Percentiles rank a stretch among this genome's conserved stretches.
These are phyloP conservation scores for Amazona vittata DNA, from an alignment of 2,113 vertebrate species.

Conservation along the genomic window DNA sequence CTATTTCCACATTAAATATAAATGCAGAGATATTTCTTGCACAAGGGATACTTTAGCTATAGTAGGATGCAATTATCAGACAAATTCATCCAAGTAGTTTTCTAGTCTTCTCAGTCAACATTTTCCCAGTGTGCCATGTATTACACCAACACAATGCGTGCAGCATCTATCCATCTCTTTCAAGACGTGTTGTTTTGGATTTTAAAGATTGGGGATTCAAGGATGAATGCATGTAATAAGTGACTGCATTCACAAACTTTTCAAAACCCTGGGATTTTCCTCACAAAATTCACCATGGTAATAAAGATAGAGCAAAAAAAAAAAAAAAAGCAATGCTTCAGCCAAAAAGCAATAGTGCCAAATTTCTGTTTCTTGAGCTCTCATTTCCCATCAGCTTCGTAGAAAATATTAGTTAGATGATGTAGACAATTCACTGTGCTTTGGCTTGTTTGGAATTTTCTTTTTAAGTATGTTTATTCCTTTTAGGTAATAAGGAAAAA, in stretches of 20 bases:
- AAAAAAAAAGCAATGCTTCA: neutral
- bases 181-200: neutral
- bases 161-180: neutral
- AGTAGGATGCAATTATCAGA: neutral
- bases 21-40: constrained; percentile 11
- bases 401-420: neutral
- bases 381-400: neutral
- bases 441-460: neutral
- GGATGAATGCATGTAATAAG: neutral
- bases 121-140: neutral
- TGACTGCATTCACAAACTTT: neutral
- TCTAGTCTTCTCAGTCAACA: neutral
- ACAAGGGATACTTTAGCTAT: neutral
- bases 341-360: neutral
- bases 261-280: neutral
- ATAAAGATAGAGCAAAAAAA: neutral
- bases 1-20: neutral
- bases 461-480: neutral
- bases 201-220: neutral
- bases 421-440: neutral
- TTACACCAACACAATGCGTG: neutral
- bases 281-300: constrained; percentile 32
- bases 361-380: neutral
- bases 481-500: neutral
- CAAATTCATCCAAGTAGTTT: neutral